A percentile compares a stretch with the other conserved stretches of the same genome.
phyloP scores from a whole-genome alignment of 2,113 vertebrate species.

The Bagarius yarrelli region DNA sequence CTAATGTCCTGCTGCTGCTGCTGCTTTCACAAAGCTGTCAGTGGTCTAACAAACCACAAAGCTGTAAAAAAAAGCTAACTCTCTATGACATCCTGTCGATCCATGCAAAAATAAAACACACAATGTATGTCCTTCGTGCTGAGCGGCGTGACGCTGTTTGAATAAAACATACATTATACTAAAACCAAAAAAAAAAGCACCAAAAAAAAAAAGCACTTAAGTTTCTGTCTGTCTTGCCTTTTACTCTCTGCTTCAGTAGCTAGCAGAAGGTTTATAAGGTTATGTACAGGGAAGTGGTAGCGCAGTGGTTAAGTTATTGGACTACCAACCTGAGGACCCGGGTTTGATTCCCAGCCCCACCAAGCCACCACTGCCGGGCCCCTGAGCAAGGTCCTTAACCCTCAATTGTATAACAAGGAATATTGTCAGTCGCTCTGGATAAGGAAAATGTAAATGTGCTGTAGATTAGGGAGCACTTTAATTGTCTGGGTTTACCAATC shows the following conservation, averaged over 20 bases:
- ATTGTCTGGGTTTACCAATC: too few relatives aligned
- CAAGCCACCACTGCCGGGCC: too few relatives aligned
- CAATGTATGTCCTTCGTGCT: constrained; percentile 2
- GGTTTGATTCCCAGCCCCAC: too few relatives aligned
- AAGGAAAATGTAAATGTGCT: too few relatives aligned
- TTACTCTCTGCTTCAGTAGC: background rate
- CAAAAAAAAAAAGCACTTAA: background rate
- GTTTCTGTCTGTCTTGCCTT: background rate
- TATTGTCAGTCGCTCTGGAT: too few relatives aligned
- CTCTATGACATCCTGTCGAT: constrained; percentile 29
- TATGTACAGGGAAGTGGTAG: too few relatives aligned
- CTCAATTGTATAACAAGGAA: too few relatives aligned
- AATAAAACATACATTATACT: background rate
- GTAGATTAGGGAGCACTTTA: too few relatives aligned
- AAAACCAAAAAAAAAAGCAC: constrained; percentile 3
- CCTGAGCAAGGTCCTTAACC: too few relatives aligned
- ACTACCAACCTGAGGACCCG: too few relatives aligned
- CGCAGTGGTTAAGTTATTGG: too few relatives aligned
- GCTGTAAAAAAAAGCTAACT: constrained; percentile 16
- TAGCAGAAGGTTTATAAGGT: too few relatives aligned
- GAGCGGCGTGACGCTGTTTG: background rate
- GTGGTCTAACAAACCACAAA: constrained; percentile 37
- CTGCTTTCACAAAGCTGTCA: constrained; percentile 43
- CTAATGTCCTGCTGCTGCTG: constrained; percentile 26
- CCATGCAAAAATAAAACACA: constrained; percentile 33